Conservation (phyloP, 2,888 invertebrate species). For the Encarsia formosa region DNA sequence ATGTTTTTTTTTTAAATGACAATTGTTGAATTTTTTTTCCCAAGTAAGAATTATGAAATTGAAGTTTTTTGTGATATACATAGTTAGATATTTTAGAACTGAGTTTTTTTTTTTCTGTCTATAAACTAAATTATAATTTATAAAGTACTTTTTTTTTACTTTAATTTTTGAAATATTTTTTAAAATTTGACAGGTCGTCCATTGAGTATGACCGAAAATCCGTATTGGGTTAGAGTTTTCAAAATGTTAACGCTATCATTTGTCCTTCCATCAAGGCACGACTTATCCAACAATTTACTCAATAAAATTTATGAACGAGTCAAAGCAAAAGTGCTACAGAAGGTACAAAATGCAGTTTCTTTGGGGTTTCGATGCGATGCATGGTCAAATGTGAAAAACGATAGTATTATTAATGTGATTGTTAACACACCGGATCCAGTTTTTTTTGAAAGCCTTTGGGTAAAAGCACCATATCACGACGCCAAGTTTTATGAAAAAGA, state of each 20-base stretch:
- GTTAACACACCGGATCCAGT: background rate
- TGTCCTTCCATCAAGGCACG: background rate
- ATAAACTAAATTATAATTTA: no score
- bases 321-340: background rate
- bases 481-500: background rate
- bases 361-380: slow-evolving; percentile 1
- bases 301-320: slow-evolving; percentile 1
- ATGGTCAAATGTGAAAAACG: slow-evolving; percentile 5
- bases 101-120: no score
- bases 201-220: background rate
- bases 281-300: background rate
- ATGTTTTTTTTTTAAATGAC: no score
- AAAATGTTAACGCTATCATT: background rate
- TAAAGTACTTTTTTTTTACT: no score
- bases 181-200: no score
- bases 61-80: no score
- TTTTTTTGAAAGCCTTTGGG: background rate
- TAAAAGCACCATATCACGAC: background rate
- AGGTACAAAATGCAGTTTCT: background rate
- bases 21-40: no score
- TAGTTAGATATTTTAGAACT: no score
- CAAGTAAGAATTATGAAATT: no score
- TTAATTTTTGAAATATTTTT: no score
- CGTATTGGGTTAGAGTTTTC: slow-evolving; percentile 1
- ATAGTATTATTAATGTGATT: background rate